phyloP scores from a whole-genome alignment of 2,888 invertebrate species.

The Campoplex capitator region DNA sequence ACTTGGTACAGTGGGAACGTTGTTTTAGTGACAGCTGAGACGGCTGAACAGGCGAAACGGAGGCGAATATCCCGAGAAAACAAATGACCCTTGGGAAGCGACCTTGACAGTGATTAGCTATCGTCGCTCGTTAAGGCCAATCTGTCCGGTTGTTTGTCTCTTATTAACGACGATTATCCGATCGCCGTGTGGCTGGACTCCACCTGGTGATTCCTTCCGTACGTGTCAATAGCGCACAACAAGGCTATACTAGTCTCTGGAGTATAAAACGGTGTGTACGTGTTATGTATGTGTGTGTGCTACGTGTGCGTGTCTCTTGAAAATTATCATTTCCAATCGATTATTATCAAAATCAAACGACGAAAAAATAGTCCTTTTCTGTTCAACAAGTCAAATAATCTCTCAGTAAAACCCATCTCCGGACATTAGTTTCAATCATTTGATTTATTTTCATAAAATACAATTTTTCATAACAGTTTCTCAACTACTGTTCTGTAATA shows the following conservation, averaged over 20 bases:
- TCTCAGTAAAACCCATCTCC: background rate
- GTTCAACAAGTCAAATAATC: background rate
- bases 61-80: constrained; percentile 90
- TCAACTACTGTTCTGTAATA: background rate
- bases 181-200: constrained; percentile 84
- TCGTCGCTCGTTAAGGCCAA: constrained; percentile 83
- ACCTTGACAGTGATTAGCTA: constrained; percentile 85
- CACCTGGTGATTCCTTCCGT: constrained; percentile 82
- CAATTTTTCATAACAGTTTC: background rate
- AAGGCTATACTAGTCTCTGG: constrained; percentile 76
- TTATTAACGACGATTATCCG: constrained; percentile 81
- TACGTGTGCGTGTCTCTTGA: background rate
- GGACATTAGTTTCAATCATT: background rate
- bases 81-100: constrained; percentile 89
- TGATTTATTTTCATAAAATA: background rate
- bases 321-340: background rate
- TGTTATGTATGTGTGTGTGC: constrained; percentile 7
- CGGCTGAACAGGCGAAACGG: constrained; percentile 85
- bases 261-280: constrained; percentile 61
- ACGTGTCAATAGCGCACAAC: constrained; percentile 82
- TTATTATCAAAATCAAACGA: background rate
- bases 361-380: background rate
- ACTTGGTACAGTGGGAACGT: constrained; percentile 84
- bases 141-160: constrained; percentile 80
- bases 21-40: constrained; percentile 84